Evolutionary conservation across 2,888 invertebrate genomes (phyloP).

Genomic region (Chironomus tentans): DNA sequence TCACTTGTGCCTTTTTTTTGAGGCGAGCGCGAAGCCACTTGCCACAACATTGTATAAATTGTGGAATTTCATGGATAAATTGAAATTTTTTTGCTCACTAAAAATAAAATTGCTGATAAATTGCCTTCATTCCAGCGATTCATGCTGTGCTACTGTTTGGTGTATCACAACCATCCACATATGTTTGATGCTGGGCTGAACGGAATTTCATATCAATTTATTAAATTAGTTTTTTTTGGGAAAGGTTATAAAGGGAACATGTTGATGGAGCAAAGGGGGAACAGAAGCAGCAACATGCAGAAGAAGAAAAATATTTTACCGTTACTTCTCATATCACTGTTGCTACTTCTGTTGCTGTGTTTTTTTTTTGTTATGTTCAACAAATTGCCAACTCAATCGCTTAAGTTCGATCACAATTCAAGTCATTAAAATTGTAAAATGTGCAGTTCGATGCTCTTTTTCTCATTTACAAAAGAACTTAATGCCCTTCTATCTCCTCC

Average conservation of each 20-base stretch:
- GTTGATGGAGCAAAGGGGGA: neutral
- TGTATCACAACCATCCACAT: neutral
- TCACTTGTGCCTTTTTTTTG: neutral
- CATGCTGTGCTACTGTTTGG: neutral
- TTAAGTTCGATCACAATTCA: constrained; percentile 1
- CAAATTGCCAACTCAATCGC: constrained; percentile 5
- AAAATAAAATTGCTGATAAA: constrained; percentile 21
- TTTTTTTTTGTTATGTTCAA: neutral
- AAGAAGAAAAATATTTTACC: neutral
- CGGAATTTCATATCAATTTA: constrained; percentile 17
- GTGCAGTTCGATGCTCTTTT: neutral
- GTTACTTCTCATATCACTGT: constrained; percentile 16
- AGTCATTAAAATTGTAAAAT: constrained; percentile 22
- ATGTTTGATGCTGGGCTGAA: neutral
- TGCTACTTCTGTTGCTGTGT: neutral
- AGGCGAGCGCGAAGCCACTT: no score
- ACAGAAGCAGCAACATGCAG: neutral
- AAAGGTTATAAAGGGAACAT: neutral
- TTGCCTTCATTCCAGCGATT: neutral
- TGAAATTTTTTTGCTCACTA: neutral
- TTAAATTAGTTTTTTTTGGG: neutral
- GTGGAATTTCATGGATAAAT: neutral
- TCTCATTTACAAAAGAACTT: neutral
- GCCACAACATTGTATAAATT: neutral
- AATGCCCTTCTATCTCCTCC: neutral